phyloP scores from a whole-genome alignment of 1,140 invertebrate genomes.

The Zaprionus davidi region DNA sequence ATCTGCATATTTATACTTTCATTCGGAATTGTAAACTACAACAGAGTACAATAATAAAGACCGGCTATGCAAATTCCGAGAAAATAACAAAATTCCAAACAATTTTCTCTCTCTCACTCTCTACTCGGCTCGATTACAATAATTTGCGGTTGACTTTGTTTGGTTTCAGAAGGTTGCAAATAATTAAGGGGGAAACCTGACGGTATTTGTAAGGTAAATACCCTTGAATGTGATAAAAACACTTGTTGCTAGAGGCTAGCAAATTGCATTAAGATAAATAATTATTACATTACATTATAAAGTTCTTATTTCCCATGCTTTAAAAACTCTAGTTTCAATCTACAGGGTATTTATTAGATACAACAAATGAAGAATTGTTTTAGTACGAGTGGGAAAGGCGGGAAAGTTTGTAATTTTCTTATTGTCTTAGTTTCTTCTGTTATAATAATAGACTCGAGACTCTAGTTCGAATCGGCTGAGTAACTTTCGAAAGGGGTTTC shows the following conservation, averaged over 20 bases:
- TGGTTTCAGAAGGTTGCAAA: conserved; percentile 16
- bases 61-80: conserved; percentile 22
- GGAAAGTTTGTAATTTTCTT: conserved; percentile 51
- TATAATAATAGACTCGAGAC: conserved; percentile 38
- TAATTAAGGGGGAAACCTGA: conserved; percentile 8
- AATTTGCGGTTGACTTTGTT: conserved; percentile 46
- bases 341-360: not conserved
- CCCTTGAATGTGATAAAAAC: not conserved
- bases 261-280: not conserved
- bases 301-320: not conserved
- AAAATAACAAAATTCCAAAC: conserved; percentile 37
- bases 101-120: conserved; percentile 14
- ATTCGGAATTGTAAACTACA: conserved; percentile 21
- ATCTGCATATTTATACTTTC: conserved; percentile 8
- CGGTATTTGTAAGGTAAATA: not conserved
- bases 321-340: not conserved
- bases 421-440: conserved; percentile 16
- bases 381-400: conserved; percentile 31
- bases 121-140: conserved; percentile 34
- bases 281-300: not conserved
- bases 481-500: conserved; percentile 31
- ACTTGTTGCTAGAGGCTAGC: not conserved
- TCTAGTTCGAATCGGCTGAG: conserved; percentile 24
- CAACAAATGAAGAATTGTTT: conserved; percentile 11
- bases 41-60: conserved; percentile 6